A percentile compares a stretch with the other conserved stretches of the same genome.
phyloP scores from a whole-genome alignment of 2,797 vertebrate genomes.

The Orestias chungarensis region DNA sequence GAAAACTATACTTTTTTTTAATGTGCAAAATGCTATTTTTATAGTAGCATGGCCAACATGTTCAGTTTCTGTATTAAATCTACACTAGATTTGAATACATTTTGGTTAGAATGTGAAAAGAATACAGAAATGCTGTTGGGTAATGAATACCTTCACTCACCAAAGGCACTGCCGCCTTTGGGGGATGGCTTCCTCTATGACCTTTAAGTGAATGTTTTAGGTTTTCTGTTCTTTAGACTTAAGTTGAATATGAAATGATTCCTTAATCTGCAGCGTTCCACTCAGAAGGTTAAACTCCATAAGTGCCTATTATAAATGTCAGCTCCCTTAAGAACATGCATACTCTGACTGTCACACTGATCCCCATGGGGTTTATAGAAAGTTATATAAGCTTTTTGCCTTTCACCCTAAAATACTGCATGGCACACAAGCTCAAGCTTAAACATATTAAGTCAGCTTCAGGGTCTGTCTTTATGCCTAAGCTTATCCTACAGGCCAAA shows the following conservation, averaged over 20 bases:
- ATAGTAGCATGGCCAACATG: neutral
- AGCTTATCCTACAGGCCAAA: slow-evolving; percentile 7
- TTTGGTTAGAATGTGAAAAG: neutral
- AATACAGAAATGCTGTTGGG: neutral
- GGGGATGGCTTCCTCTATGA: slow-evolving; percentile 41
- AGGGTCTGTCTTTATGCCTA: slow-evolving; percentile 3
- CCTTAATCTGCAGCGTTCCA: slow-evolving; percentile 44
- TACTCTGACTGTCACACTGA: slow-evolving; percentile 32
- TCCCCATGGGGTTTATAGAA: slow-evolving; percentile 42
- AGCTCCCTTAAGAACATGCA: slow-evolving; percentile 40
- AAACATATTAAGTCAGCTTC: slow-evolving; percentile 24
- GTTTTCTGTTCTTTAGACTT: slow-evolving; percentile 46
- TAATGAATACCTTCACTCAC: slow-evolving; percentile 22
- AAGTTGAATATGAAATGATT: slow-evolving; percentile 51
- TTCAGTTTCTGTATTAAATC: neutral
- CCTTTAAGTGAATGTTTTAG: slow-evolving; percentile 57
- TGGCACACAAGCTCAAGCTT: slow-evolving; percentile 20
- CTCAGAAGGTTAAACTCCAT: slow-evolving; percentile 53
- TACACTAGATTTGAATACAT: too few species aligned
- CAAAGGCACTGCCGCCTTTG: slow-evolving; percentile 25
- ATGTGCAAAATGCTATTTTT: neutral
- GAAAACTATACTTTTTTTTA: neutral
- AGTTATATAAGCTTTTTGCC: slow-evolving; percentile 25
- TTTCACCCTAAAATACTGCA: slow-evolving; percentile 31
- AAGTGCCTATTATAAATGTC: slow-evolving; percentile 66